Base-by-base conservation (phyloP, 2,888 invertebrate genomes). In the Orchesella flavescens region DNA sequence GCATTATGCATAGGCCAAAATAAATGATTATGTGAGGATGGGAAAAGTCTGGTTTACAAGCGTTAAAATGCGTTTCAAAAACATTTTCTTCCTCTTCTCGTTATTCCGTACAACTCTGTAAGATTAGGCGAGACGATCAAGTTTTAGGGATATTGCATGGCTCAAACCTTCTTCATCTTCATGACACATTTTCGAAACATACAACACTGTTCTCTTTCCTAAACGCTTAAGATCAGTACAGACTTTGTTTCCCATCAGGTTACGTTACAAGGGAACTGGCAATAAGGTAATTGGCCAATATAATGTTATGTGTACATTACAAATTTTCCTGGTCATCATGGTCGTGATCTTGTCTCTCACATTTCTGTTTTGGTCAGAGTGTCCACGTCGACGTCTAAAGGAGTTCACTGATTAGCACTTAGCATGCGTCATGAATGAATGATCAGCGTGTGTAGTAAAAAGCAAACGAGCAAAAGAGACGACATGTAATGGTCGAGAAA, bases 381-480 rank as follows among this genome's bases (percentile, higher is more conserved):
- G 44, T 73, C 61, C 75, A 24, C 24, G 46, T 65, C 63, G 12
- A 43, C 24, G 63, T 46, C 21, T 13, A 23, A 75, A 65, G 75
- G 63, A 65, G 65, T 75, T 63, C 23, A 46, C 61, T 82, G 34
- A 71, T 76, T 71, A 76, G 76, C 72, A 82, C 74, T 82, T 82
- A 82, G 75, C 82, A 82, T 82, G 82, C 76, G 82, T 82, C 82
- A 71, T 59, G 65, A 49, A 73, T 61, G 57, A 24, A 55, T 76
- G 53, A 59, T 46, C 15, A 68, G n/a, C 49, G n/a, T 49, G n/a
- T n/a, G n/a, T n/a, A n/a, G n/a, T n/a, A n/a, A n/a, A n/a, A 10
- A 49, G 49, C 1, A 12, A 49, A 46, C 68, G 46, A 68, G 1
- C 49, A 49, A n/a, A n/a, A n/a, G n/a, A n/a, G 49, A 2, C 12